phyloP scores from a whole-genome alignment of 2,113 vertebrate genomes.

The Corydoras sp. region DNA sequence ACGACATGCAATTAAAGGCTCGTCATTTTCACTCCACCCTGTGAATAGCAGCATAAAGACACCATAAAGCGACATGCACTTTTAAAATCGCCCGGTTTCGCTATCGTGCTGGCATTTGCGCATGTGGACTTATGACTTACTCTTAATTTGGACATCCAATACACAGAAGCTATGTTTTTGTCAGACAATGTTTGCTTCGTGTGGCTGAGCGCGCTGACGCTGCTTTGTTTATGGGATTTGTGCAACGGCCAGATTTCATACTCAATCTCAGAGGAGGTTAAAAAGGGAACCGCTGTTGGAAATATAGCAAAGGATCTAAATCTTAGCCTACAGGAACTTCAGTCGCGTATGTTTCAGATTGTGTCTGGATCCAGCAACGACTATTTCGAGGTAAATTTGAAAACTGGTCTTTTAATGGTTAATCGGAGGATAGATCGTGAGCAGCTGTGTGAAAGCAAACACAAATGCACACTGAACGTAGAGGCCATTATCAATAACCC shows the following conservation, averaged over 20 bases:
- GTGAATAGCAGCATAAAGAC: neutral
- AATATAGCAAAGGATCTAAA: conserved; percentile 48
- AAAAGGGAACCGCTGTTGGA: conserved; percentile 37
- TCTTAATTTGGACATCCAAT: too few relatives aligned
- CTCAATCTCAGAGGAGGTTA: conserved; percentile 43
- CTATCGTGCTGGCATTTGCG: neutral
- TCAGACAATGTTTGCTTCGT: neutral
- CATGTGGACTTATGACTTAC: too few relatives aligned
- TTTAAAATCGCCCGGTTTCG: too few relatives aligned
- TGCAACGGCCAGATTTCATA: conserved; percentile 37
- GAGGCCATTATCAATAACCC: conserved; percentile 27
- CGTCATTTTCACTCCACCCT: neutral
- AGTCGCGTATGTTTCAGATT: conserved; percentile 50
- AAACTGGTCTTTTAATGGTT: conserved; percentile 33
- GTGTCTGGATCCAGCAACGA: conserved; percentile 45
- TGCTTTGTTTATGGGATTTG: neutral
- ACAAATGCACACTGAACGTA: conserved; percentile 32
- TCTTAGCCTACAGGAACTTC: conserved; percentile 35
- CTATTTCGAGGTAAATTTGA: conserved; percentile 38
- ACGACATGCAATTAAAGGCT: neutral
- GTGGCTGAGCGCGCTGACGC: neutral
- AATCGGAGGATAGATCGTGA: conserved; percentile 37
- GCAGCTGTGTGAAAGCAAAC: conserved; percentile 27
- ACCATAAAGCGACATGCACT: neutral
- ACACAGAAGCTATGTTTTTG: too few relatives aligned